Evolutionary conservation across 2,888 invertebrate genomes (phyloP).

Genomic region (Augochlorella aurata): DNA sequence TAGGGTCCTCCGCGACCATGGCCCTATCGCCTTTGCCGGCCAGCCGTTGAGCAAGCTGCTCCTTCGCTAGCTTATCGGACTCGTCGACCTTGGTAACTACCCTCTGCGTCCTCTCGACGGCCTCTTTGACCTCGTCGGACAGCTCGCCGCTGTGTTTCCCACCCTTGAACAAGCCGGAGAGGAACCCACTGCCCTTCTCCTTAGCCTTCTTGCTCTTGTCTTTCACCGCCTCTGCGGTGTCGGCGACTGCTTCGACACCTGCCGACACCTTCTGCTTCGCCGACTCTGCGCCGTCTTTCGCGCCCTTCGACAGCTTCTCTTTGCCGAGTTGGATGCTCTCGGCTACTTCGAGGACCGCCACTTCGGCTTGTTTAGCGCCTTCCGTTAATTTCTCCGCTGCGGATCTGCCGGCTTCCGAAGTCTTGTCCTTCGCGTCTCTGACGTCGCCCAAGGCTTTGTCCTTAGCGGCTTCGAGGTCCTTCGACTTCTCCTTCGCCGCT

Average conservation of each 20-base stretch:
- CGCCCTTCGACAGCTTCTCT: slow-evolving; percentile 58
- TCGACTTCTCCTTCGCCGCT: slow-evolving; percentile 59
- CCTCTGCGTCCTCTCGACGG: slow-evolving; percentile 70
- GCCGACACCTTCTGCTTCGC: slow-evolving; percentile 34
- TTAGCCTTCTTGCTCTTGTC: slow-evolving; percentile 70
- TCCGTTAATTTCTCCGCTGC: slow-evolving; percentile 33
- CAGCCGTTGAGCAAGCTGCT: slow-evolving; percentile 9
- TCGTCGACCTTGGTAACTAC: slow-evolving; percentile 17
- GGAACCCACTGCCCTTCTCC: slow-evolving; percentile 67
- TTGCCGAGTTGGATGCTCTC: slow-evolving; percentile 66
- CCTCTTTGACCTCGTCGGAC: slow-evolving; percentile 77
- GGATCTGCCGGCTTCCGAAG: neutral
- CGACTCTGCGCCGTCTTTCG: slow-evolving; percentile 58
- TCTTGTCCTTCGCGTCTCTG: slow-evolving; percentile 57
- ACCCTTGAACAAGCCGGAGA: slow-evolving; percentile 69
- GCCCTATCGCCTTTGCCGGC: neutral
- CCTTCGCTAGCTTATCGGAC: no score
- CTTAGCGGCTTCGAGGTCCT: neutral
- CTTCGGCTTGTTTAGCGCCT: slow-evolving; percentile 34
- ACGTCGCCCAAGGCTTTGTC: slow-evolving; percentile 14
- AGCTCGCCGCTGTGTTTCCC: slow-evolving; percentile 66
- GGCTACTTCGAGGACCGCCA: slow-evolving; percentile 4
- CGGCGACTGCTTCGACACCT: slow-evolving; percentile 20
- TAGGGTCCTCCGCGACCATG: slow-evolving; percentile 68
- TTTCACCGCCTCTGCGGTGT: slow-evolving; percentile 70